phyloP scores from a whole-genome alignment of 2,797 vertebrate genomes.

The Xenentodon cancila region DNA sequence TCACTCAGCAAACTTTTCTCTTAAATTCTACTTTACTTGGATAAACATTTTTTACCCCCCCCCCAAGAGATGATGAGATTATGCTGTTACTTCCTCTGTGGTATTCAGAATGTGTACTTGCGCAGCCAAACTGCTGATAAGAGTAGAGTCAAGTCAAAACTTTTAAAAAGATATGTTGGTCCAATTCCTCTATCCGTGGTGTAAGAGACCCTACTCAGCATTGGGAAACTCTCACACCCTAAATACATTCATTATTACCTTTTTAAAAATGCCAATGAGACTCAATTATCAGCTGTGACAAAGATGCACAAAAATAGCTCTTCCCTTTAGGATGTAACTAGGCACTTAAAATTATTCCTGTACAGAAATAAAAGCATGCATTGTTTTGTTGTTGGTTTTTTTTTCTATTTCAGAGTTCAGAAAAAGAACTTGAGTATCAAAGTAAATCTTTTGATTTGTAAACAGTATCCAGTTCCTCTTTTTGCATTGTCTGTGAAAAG shows the following conservation, averaged over 20 bases:
- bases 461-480: slow-evolving; percentile 81
- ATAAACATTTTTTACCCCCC: slow-evolving; percentile 30
- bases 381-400: slow-evolving; percentile 73
- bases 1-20: slow-evolving; percentile 1
- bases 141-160: slow-evolving; percentile 43
- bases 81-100: slow-evolving; percentile 68
- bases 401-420: slow-evolving; percentile 33
- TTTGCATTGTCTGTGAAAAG: slow-evolving; percentile 53
- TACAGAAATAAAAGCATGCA: slow-evolving; percentile 90
- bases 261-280: slow-evolving; percentile 38
- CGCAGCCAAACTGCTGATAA: slow-evolving; percentile 57
- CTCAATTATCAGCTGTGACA: slow-evolving; percentile 78
- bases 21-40: slow-evolving; percentile 26
- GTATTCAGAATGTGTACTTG: slow-evolving; percentile 63
- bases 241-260: slow-evolving; percentile 61
- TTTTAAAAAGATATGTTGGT: slow-evolving; percentile 27
- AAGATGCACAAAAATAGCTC: slow-evolving; percentile 80
- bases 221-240: slow-evolving; percentile 39
- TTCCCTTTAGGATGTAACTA: slow-evolving; percentile 86
- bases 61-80: slow-evolving; percentile 53
- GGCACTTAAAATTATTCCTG: slow-evolving; percentile 90
- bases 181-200: slow-evolving; percentile 37
- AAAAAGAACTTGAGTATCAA: slow-evolving; percentile 78
- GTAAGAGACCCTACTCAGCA: slow-evolving; percentile 50
- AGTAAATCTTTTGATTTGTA: slow-evolving; percentile 91